phyloP scores from a whole-genome alignment of 2,888 invertebrate genomes.

The Acanthacorydalis orientalis region DNA sequence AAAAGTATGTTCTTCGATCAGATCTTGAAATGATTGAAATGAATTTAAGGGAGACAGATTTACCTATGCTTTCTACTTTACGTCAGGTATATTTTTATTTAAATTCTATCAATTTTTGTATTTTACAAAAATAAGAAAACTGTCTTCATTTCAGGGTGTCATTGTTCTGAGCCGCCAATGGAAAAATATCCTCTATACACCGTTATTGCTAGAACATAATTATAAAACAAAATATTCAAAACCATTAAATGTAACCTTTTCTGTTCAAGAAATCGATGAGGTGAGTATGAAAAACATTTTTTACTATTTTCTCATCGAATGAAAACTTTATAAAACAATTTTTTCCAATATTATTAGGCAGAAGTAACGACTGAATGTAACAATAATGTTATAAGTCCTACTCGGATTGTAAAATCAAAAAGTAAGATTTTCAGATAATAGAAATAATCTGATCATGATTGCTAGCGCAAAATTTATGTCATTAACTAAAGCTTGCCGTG shows the following conservation, averaged over 20 bases:
- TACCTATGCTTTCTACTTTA: conserved; percentile 75
- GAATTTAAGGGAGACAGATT: conserved; percentile 64
- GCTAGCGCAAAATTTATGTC: too few relatives aligned
- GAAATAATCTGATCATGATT: too few relatives aligned
- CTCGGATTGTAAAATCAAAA: neutral
- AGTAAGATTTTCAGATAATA: neutral
- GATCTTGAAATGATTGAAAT: conserved; percentile 64
- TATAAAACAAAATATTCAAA: conserved; percentile 69
- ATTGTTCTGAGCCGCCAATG: conserved; percentile 90
- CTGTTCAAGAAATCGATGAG: conserved; percentile 69
- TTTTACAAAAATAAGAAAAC: neutral
- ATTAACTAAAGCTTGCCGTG: too few relatives aligned
- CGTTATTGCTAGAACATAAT: conserved; percentile 74
- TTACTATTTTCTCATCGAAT: neutral
- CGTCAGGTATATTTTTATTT: conserved; percentile 46
- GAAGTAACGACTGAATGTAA: neutral
- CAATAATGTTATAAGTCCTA: neutral
- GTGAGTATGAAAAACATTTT: conserved; percentile 25
- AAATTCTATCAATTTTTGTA: neutral
- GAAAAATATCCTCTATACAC: conserved; percentile 92
- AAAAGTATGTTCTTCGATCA: conserved; percentile 64
- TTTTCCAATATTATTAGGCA: neutral
- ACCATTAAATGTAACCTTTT: conserved; percentile 77
- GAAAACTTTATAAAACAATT: neutral
- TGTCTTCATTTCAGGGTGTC: conserved; percentile 49